These are phyloP conservation scores for Myotis yumanensis DNA, from an alignment of 2,113 vertebrate genomes.

Conservation along the genomic window DNA sequence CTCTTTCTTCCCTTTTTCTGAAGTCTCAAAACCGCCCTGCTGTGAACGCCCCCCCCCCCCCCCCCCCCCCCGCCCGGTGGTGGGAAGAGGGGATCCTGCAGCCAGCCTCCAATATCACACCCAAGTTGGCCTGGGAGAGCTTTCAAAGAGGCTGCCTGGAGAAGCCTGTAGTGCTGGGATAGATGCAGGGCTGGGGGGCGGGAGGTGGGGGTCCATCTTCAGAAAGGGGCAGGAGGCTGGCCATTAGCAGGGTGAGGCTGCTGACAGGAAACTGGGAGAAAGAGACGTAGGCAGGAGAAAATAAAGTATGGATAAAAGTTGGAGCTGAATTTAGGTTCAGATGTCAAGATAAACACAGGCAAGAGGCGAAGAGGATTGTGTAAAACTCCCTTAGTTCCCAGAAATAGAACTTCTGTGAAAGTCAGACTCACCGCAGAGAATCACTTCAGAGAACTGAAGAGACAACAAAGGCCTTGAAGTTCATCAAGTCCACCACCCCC, in stretches of 20 bases:
- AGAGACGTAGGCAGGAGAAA: not conserved
- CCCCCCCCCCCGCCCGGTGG: not conserved
- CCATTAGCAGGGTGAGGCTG: not conserved
- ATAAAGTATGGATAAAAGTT: not conserved
- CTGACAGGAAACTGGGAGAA: not conserved
- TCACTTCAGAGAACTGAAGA: not conserved
- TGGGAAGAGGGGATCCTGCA: not conserved
- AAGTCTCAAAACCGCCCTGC: not conserved
- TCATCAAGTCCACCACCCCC: not conserved
- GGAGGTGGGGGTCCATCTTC: not conserved
- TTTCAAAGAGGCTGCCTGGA: not conserved
- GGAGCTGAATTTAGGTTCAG: not conserved
- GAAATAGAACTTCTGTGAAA: slow-evolving; percentile 17
- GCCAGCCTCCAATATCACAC: not conserved
- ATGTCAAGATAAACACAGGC: not conserved
- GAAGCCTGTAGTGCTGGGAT: not conserved
- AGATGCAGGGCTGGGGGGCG: too few relatives aligned
- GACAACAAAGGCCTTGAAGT: not conserved
- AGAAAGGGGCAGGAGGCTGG: not conserved
- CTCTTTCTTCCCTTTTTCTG: not conserved
- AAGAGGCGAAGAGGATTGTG: not conserved
- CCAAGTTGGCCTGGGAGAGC: not conserved
- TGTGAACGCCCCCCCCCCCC: not conserved
- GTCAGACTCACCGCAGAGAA: not conserved
- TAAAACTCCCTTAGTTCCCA: not conserved